phyloP scores from a whole-genome alignment of 2,888 invertebrate genomes.

The Melikaiella ostensackeni region DNA sequence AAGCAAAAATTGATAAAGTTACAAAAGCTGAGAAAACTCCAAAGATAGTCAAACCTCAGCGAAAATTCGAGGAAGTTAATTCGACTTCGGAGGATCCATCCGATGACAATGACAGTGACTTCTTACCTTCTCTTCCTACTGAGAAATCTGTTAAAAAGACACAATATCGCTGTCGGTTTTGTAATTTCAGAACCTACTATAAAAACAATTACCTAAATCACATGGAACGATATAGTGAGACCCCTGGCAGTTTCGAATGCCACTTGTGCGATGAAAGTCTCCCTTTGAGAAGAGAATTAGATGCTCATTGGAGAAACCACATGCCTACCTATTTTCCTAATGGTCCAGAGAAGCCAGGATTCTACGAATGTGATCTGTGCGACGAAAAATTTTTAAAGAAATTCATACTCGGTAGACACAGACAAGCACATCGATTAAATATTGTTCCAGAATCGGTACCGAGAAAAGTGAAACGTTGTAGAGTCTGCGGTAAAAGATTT shows the following conservation, averaged over 20 bases:
- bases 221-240: neutral
- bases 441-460: neutral
- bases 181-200: neutral
- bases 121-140: neutral
- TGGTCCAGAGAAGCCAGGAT: slow-evolving; percentile 55
- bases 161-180: neutral
- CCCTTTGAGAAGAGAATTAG: slow-evolving; percentile 77
- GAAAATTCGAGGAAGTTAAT: neutral
- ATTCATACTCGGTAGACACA: slow-evolving; percentile 44
- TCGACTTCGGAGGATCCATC: neutral
- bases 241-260: neutral
- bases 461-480: slow-evolving; percentile 58
- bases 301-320: slow-evolving; percentile 56
- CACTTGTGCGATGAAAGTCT: slow-evolving; percentile 76
- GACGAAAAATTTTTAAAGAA: slow-evolving; percentile 49
- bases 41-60: neutral
- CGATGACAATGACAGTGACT: slow-evolving; percentile 8
- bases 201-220: neutral
- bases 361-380: slow-evolving; percentile 52
- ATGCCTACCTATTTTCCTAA: slow-evolving; percentile 49
- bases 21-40: too few species aligned
- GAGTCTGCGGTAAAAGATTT: slow-evolving; percentile 76
- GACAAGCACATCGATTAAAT: slow-evolving; percentile 37
- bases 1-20: neutral
- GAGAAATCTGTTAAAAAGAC: neutral